Conservation (phyloP, 2,113 vertebrate species). For the Ceyx margarethae region DNA sequence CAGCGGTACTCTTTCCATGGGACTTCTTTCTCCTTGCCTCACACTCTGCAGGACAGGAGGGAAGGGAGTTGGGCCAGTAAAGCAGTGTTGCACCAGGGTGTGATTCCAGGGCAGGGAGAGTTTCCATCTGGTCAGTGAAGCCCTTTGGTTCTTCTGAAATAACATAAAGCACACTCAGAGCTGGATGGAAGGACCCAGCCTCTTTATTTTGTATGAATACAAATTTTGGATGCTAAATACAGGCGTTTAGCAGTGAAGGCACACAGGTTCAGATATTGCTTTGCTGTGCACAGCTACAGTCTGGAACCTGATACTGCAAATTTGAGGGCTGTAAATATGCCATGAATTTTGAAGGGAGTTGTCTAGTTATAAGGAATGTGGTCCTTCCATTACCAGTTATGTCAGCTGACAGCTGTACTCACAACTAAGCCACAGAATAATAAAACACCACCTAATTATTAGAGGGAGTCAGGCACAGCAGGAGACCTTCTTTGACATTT, state of each 20-base stretch:
- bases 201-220: neutral
- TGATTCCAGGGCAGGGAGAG: neutral
- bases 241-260: neutral
- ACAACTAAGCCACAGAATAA: neutral
- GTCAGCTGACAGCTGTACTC: constrained; percentile 42
- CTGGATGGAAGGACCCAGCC: neutral
- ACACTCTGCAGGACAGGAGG: neutral
- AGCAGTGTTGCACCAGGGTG: neutral
- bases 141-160: neutral
- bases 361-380: constrained; percentile 7
- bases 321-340: neutral
- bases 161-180: neutral
- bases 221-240: neutral
- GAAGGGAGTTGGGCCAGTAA: neutral
- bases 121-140: neutral
- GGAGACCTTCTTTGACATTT: constrained; percentile 58
- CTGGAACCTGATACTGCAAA: neutral
- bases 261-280: neutral
- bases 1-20: rapidly evolving
- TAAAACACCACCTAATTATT: constrained; percentile 41
- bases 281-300: neutral
- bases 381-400: neutral
- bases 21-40: neutral
- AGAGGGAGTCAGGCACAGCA: constrained; percentile 19
- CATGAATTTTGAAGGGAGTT: neutral